Evolutionary conservation across 2,797 vertebrate species (phyloP), one percentile per base, ranked within the genome.

Genomic region (Oryzias dopingdopingensis): DNA sequence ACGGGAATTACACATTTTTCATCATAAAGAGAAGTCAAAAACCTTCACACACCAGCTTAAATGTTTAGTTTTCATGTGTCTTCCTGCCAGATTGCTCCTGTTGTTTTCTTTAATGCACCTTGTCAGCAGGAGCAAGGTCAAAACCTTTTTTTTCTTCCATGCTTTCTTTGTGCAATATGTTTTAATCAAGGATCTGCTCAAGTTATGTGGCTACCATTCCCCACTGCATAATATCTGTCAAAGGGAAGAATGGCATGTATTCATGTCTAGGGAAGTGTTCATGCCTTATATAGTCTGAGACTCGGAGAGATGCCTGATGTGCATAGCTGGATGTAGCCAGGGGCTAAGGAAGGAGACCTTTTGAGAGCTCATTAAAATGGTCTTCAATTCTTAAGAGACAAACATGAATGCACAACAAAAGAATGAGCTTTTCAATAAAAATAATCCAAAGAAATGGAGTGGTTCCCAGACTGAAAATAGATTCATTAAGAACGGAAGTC

Each of bases 281-380:
- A 85, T 82, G 84, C 88, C 89, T 91, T 90, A 90, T 91, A 90
- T 89, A 87, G 88, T 81, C 82, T 72, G 70, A 79, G 83, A 83
- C 80, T 76, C 58, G 74, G 75, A 66, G 72, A 79, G 72, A 74
- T 79, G 81, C 74, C 73, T 85, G 86, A 70, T 80, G 72, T 77
- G 79, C 85, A 81, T 74, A 75, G 77, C 80, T 79, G 76, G 63
- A 81, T 82, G 65, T 80, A 75, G 80, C 84, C 82, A 71, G 69
- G 60, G 81, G 82, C 80, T 70, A 77, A 77, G 84, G 83, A 89
- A 86, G 76, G 74, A 82, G 80, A 78, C 74, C 77, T 85, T 85
- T 72, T 79, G 85, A 88, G 81, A 86, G 86, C 82, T 89, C 85
- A 89, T 88, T 86, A 88, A 81, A 87, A 72, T 57, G 61, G 68